Evolutionary conservation across 2,797 vertebrate genomes (phyloP).

Genomic region (Hydrolagus colliei): DNA sequence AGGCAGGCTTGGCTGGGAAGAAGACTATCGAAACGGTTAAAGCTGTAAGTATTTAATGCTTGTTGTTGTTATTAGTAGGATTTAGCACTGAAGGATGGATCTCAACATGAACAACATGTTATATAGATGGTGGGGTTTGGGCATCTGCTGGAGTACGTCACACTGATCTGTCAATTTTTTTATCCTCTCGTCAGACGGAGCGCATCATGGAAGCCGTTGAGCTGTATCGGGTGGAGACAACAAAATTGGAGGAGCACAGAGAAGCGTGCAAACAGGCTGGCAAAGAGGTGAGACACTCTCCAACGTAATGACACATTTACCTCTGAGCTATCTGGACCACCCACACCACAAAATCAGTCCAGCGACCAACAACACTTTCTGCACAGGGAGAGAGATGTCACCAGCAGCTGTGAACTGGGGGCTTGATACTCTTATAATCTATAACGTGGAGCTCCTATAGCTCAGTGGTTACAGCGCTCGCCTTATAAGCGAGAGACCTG

Average conservation of each 20-base stretch:
- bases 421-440: too few relatives aligned
- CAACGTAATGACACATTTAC: neutral
- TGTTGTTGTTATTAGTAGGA: neutral
- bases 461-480: too few relatives aligned
- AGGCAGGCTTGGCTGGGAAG: conserved; percentile 77
- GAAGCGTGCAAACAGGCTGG: conserved; percentile 71
- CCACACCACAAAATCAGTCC: neutral
- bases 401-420: too few relatives aligned
- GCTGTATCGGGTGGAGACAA: conserved; percentile 74
- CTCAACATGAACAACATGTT: too few relatives aligned
- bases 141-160: too few relatives aligned
- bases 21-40: conserved; percentile 91
- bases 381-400: too few relatives aligned
- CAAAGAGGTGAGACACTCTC: conserved; percentile 66
- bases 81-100: neutral
- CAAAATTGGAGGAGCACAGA: conserved; percentile 72
- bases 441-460: too few relatives aligned
- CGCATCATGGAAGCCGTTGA: conserved; percentile 93
- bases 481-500: too few relatives aligned
- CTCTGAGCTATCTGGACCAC: neutral
- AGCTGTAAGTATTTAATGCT: conserved; percentile 67
- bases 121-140: too few relatives aligned
- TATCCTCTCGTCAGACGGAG: conserved; percentile 66
- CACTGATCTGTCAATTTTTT: neutral
- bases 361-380: too few relatives aligned